A percentile compares a stretch with the other conserved stretches of the same genome.
Conservation (phyloP, 2,113 vertebrate genomes). For the Podarcis cretensis region DNA sequence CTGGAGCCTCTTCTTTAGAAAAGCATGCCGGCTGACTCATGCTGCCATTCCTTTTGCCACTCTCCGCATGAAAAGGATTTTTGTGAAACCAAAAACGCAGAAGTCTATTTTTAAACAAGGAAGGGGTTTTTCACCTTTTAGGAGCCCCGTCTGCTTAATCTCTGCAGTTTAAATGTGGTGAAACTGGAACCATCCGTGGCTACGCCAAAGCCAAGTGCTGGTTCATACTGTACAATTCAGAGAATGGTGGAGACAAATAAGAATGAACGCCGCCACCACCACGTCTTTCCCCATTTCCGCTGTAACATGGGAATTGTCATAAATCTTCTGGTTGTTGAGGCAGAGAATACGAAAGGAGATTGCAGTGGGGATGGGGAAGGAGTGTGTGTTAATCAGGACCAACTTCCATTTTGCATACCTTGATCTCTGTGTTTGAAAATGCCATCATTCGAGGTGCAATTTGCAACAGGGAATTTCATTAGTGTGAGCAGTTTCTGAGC, state of each 20-base stretch:
- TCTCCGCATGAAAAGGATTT: conserved; percentile 39
- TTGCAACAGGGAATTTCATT: too few species aligned
- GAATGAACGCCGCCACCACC: too few species aligned
- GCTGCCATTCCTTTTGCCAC: conserved; percentile 45
- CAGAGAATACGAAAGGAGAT: background rate
- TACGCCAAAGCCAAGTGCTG: background rate
- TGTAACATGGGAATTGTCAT: background rate
- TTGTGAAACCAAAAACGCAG: background rate
- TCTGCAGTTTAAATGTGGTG: background rate
- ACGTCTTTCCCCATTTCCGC: background rate
- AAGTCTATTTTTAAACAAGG: conserved; percentile 18
- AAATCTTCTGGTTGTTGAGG: background rate
- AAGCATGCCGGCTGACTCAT: conserved; percentile 63
- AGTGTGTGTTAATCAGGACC: background rate
- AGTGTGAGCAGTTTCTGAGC: too few species aligned
- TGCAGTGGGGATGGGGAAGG: background rate
- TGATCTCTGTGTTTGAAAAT: background rate
- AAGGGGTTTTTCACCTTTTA: background rate
- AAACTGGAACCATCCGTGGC: background rate
- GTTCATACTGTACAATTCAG: background rate
- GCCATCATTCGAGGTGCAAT: too few species aligned
- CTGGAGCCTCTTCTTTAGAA: conserved; percentile 54
- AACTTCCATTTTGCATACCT: background rate
- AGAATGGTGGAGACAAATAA: background rate
- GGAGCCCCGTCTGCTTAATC: background rate